These are phyloP conservation scores for Mizuhopecten yessoensis DNA, from an alignment of 1,140 invertebrate genomes.

Conservation along the genomic window DNA sequence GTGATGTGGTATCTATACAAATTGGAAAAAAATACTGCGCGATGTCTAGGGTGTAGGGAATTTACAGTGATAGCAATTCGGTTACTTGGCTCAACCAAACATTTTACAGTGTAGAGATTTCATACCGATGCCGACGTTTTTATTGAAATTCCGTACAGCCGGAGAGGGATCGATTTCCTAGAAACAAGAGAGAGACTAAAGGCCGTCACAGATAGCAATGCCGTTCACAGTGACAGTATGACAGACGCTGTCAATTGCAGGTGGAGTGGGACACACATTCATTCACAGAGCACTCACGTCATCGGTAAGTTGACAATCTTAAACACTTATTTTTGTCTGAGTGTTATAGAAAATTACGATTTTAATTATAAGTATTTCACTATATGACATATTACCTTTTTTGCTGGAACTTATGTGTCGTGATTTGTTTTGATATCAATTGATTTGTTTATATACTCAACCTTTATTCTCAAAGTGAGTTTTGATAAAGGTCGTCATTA, in stretches of 20 bases:
- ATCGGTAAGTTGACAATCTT: background rate
- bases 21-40: no score
- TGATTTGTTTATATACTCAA: no score
- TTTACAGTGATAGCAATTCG: no score
- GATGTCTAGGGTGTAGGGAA: no score
- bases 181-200: background rate
- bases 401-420: no score
- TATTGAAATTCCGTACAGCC: background rate
- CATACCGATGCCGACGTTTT: background rate
- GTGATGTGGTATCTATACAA: no score
- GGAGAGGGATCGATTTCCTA: background rate
- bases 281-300: background rate
- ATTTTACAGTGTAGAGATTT: background rate
- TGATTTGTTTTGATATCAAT: no score
- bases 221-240: background rate
- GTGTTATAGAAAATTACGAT: no score
- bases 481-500: no score
- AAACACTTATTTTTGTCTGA: background rate
- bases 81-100: background rate
- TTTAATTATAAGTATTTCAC: no score
- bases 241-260: conserved; percentile 1
- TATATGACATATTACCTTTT: no score
- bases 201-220: background rate
- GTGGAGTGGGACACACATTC: background rate
- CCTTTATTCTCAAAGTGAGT: no score